Evolutionary conservation across 1,140 invertebrate species (phyloP), one percentile per base, ranked within the genome.

Genomic region (Telenomus remus): DNA sequence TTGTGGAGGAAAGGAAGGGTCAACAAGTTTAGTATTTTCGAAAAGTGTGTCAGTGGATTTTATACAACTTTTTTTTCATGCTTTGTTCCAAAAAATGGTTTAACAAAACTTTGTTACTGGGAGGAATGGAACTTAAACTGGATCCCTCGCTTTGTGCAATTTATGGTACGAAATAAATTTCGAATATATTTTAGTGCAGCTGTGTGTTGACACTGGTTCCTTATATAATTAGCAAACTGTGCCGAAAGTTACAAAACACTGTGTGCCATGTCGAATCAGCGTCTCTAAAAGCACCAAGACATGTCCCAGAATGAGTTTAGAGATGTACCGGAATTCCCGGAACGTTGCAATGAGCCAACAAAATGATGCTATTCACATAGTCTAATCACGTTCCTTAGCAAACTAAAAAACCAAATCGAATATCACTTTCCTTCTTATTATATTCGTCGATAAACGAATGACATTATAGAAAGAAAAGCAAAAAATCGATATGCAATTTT

Each of bases 31-130:
- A n/a, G 5, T 48, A 34, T 13, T 14, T 12, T 0, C 33, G n/a
- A 10, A 64, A 64, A 64, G 39, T 54, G 9, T 64, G 60, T 47
- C 60, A 64, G 42, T n/a, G 8, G 11, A 53, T 54, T 47, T 64
- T 47, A 65, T 56, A 46, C 48, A n/a, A n/a, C n/a, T n/a, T n/a
- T n/a, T n/a, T n/a, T n/a, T n/a, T n/a, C n/a, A n/a, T n/a, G n/a
- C n/a, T n/a, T n/a, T n/a, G n/a, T n/a, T n/a, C n/a, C n/a, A n/a
- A 51, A 34, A 27, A 27, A 27, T 27, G 6, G 6, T 27, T 1
- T 6, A 27, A 27, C 19, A 6, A 27, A 27, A 27, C 2, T 27
- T 27, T 27, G 19, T 3, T 27, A 27, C 19, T 27, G 6, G n/a
- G 19, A 27, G 19, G 7, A 19, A 16, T 13, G 27, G 13, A 57